Evolutionary conservation across 2,888 invertebrate species (phyloP), one percentile per base, ranked within the genome.

Genomic region (Cryptus viduatorius): DNA sequence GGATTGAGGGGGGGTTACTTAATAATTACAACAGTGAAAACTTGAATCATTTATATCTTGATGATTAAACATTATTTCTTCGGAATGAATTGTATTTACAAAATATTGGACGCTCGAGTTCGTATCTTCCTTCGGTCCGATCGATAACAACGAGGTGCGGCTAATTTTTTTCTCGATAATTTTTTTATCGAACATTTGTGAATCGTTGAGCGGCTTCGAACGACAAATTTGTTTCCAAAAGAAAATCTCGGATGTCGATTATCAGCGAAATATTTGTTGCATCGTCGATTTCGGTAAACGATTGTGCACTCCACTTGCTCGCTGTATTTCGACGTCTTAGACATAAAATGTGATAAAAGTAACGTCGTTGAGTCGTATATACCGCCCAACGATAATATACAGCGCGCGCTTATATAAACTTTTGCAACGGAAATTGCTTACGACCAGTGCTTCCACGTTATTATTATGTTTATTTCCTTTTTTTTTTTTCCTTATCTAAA

Each of bases 311-410:
- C 44, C 37, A 4, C 12, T 46, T 29, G 12, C 37, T 16, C 37
- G 29, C 24, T 53, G 61, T 61, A 61, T 31, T 29, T 4, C 48
- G 61, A 65, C 4, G 53, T 76, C 19, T 61, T 31, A 59, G 42
- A 59, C n/a, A 50, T 46, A 65, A 73, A 75, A 78, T 78, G 77
- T 78, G 81, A 84, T 81, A 81, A 59, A 73, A 71, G 48, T 44
- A 71, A 76, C 75, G 37, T 65, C 65, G 53, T 59, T 42, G 16
- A 46, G 64, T 75, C 37, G 31, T 64, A 61, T 78, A 73, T 78
- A 82, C 44, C 44, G 68, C 68, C 46, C 56, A 4, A 4, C 42
- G 50, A 31, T 46, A 37, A 76, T 79, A 72, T 44, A 67, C 14
- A 42, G 65, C 50, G 29, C 42, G 50, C 12, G 46, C 19, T 61